Evolutionary conservation across 2,888 invertebrate species (phyloP).

Genomic region (Lepidocyrtoides sp.): DNA sequence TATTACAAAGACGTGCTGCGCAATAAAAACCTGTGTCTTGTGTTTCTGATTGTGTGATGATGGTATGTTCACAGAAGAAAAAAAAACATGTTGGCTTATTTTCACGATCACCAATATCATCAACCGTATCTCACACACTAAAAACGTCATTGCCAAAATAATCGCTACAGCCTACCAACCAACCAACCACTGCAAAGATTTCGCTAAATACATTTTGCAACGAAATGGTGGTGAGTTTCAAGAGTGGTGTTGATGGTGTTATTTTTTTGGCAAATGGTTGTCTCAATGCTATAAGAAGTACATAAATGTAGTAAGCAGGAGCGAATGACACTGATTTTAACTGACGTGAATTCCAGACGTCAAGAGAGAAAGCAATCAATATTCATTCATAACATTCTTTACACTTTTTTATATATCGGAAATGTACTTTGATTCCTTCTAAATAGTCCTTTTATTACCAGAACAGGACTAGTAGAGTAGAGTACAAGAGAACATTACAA

Average conservation of each 20-base stretch:
- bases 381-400: slow-evolving; percentile 60
- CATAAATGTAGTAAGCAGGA: not conserved
- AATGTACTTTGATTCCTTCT: slow-evolving; percentile 23
- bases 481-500: not conserved
- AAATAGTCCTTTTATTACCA: slow-evolving; percentile 8
- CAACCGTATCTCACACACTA: not conserved
- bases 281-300: not conserved
- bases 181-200: not conserved
- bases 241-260: not conserved
- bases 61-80: not conserved
- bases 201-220: not conserved
- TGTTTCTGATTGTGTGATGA: not conserved
- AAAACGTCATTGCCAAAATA: slow-evolving; percentile 35
- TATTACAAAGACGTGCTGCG: slow-evolving; percentile 56
- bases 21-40: slow-evolving; percentile 34
- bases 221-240: not conserved
- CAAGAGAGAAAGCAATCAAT: slow-evolving; percentile 61
- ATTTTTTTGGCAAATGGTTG: slow-evolving; percentile 20
- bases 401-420: not conserved
- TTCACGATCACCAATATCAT: slow-evolving; percentile 14
- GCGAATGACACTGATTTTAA: slow-evolving; percentile 53
- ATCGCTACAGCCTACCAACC: no score
- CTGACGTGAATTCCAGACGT: slow-evolving; percentile 63
- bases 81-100: not conserved
- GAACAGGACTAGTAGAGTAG: not conserved